Conservation (phyloP, 2,113 vertebrate genomes). For the Sturnus vulgaris region DNA sequence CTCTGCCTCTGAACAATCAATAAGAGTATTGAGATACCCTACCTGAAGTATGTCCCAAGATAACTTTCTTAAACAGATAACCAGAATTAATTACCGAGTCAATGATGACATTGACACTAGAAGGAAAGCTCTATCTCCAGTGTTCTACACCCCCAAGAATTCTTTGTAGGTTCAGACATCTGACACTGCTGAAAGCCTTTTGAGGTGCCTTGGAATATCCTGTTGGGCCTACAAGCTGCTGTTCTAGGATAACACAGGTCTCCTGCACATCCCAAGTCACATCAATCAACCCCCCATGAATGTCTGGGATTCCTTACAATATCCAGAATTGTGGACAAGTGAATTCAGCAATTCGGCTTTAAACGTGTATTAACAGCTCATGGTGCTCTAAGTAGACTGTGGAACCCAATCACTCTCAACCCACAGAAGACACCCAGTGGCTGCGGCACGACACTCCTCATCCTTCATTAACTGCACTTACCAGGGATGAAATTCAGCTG, state of each 20-base stretch:
- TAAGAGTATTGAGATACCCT: background rate
- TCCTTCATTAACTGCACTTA: background rate
- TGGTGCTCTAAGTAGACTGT: background rate
- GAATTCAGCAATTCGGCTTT: background rate
- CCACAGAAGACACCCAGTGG: background rate
- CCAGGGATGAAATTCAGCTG: background rate
- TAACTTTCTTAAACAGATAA: background rate
- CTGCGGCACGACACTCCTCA: background rate
- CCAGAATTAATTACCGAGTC: background rate
- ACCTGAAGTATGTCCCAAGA: background rate
- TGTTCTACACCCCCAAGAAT: background rate
- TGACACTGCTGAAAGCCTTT: background rate
- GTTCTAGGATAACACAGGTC: background rate
- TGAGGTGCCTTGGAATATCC: background rate
- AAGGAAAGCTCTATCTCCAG: background rate
- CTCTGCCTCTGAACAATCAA: background rate
- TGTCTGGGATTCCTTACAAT: background rate
- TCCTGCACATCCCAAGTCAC: background rate
- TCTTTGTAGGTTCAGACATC: background rate
- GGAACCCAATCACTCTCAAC: background rate
- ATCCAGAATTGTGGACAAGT: background rate
- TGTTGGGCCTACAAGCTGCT: background rate
- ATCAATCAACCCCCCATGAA: fast-evolving
- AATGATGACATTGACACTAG: background rate
- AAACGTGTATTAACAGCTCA: background rate